Evolutionary conservation across 2,797 vertebrate species (phyloP).

Genomic region (Hoplostethus atlanticus): DNA sequence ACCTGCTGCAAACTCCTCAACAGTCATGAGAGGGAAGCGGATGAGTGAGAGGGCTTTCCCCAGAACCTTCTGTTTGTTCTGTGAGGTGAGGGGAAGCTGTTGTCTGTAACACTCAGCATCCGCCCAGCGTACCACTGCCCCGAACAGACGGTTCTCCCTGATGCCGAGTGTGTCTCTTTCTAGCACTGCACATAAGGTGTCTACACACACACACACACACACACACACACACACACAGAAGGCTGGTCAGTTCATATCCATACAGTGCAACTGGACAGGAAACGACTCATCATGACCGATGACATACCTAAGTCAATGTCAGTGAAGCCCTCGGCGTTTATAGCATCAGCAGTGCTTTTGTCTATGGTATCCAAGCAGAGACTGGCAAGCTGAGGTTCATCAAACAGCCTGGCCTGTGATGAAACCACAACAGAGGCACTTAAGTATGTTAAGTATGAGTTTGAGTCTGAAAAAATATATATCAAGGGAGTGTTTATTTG

Average conservation of each 20-base stretch:
- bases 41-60: conserved; percentile 95
- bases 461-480: not conserved
- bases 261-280: not conserved
- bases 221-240: conserved; percentile 33
- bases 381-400: conserved; percentile 97
- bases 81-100: conserved; percentile 91
- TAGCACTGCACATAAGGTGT: conserved; percentile 94
- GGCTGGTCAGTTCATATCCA: conserved; percentile 1
- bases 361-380: conserved; percentile 98
- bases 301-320: conserved; percentile 94
- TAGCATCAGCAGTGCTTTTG: conserved; percentile 96
- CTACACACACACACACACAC: conserved; percentile 73
- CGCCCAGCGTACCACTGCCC: conserved; percentile 95
- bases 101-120: conserved; percentile 96
- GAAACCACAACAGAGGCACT: conserved; percentile 25
- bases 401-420: conserved; percentile 93
- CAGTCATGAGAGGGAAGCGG: conserved; percentile 98
- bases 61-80: conserved; percentile 95
- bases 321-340: conserved; percentile 96
- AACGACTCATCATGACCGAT: not conserved
- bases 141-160: conserved; percentile 95
- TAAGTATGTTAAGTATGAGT: conserved; percentile 23
- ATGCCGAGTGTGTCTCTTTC: conserved; percentile 97
- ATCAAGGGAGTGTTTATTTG: too few relatives aligned
- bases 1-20: conserved; percentile 99